phyloP scores from a whole-genome alignment of 2,888 invertebrate genomes.

The Trissolcus japonicus region DNA sequence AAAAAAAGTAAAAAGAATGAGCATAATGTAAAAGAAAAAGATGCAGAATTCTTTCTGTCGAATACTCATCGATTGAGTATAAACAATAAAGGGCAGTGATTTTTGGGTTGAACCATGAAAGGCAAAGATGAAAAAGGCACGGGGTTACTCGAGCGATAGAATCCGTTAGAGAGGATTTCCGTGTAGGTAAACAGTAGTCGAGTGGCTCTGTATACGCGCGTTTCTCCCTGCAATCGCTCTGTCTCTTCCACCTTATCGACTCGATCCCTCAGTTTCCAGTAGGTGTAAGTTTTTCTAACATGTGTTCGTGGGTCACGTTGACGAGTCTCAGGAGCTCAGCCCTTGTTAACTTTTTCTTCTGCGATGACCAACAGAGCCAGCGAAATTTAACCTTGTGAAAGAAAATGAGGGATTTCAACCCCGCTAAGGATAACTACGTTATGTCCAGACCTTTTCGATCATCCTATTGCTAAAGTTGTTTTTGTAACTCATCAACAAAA shows the following conservation, averaged over 20 bases:
- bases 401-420: slow-evolving; percentile 4
- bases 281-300: slow-evolving; percentile 37
- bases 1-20: no score
- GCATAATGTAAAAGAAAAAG: no score
- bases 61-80: slow-evolving; percentile 5
- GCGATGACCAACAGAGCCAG: slow-evolving; percentile 19
- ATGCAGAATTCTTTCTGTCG: no score
- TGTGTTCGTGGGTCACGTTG: slow-evolving; percentile 63
- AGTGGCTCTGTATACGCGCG: slow-evolving; percentile 65
- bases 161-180: slow-evolving; percentile 76
- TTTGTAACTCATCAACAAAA: no score
- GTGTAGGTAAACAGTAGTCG: slow-evolving; percentile 74
- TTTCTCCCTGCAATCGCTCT: slow-evolving; percentile 62
- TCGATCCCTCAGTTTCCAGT: slow-evolving; percentile 54
- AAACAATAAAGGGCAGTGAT: slow-evolving; percentile 42
- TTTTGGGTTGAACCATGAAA: slow-evolving; percentile 22
- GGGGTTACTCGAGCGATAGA: slow-evolving; percentile 70
- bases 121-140: slow-evolving; percentile 67
- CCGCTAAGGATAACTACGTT: no score
- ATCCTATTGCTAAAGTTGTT: no score
- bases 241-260: slow-evolving; percentile 63
- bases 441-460: no score
- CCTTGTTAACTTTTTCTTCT: slow-evolving; percentile 34
- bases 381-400: slow-evolving; percentile 28
- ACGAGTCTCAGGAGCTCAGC: slow-evolving; percentile 61